phyloP scores from a whole-genome alignment of 2,797 vertebrate genomes.

The Bryconaethiops microstoma region DNA sequence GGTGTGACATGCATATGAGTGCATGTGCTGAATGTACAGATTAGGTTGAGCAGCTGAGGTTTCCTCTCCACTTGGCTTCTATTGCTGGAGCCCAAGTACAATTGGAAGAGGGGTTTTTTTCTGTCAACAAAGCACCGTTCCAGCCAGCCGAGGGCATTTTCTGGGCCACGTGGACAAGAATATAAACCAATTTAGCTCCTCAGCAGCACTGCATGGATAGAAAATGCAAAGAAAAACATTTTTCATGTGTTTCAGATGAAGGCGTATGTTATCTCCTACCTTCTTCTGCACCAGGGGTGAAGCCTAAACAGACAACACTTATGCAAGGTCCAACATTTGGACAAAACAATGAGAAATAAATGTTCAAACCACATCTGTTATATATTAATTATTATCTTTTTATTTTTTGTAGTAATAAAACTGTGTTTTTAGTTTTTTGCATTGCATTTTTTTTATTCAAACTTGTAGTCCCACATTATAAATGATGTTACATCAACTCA shows the following conservation, averaged over 20 bases:
- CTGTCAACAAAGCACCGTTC: slow-evolving; percentile 4
- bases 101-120: not conserved
- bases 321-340: not conserved
- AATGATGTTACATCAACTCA: too few species aligned
- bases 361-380: not conserved
- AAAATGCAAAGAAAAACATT: not conserved
- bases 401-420: not conserved
- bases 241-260: not conserved
- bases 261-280: not conserved
- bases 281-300: not conserved
- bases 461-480: too few species aligned
- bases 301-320: not conserved
- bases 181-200: not conserved
- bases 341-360: not conserved
- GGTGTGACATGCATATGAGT: not conserved
- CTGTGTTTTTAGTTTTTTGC: not conserved
- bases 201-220: not conserved
- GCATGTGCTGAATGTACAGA: not conserved
- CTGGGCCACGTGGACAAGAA: not conserved
- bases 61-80: not conserved
- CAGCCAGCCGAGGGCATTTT: not conserved
- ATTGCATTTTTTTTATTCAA: too few species aligned
- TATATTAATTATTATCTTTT: not conserved
- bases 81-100: not conserved
- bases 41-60: not conserved